Evolutionary conservation across 2,888 invertebrate species (phyloP).

Genomic region (Tipula lateralis): DNA sequence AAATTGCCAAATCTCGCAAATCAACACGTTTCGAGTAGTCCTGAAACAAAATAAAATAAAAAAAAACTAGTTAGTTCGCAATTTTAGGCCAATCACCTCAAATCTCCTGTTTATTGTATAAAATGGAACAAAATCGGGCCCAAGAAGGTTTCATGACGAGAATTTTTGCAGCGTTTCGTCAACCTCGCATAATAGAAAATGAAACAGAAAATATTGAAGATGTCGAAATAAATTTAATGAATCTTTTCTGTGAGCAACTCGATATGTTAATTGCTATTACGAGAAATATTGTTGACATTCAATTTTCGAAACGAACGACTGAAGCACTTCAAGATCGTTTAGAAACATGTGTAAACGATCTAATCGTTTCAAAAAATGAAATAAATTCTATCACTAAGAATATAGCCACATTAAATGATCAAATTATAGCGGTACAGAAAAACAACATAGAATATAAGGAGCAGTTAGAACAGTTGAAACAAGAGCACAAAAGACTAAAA

Average conservation of each 20-base stretch:
- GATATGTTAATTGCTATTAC: slow-evolving; percentile 31
- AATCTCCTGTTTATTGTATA: slow-evolving; percentile 20
- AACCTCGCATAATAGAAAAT: background rate
- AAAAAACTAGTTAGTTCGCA: slow-evolving; percentile 27
- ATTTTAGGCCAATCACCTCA: slow-evolving; percentile 13
- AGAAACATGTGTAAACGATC: slow-evolving; percentile 38
- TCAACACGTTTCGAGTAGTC: slow-evolving; percentile 76
- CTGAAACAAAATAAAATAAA: slow-evolving; percentile 46
- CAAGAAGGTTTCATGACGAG: background rate
- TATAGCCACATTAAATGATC: slow-evolving; percentile 32
- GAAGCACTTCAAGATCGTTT: slow-evolving; percentile 20
- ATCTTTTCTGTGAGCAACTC: slow-evolving; percentile 32
- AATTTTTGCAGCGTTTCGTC: background rate
- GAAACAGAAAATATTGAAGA: slow-evolving; percentile 28
- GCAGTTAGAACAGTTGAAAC: slow-evolving; percentile 31
- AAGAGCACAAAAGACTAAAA: slow-evolving; percentile 29
- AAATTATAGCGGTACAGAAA: slow-evolving; percentile 33
- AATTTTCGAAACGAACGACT: slow-evolving; percentile 30
- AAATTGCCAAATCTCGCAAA: slow-evolving; percentile 77
- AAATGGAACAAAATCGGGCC: slow-evolving; percentile 26
- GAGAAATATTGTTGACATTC: slow-evolving; percentile 30
- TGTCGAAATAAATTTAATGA: background rate
- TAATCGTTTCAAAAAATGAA: slow-evolving; percentile 42
- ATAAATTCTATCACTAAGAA: slow-evolving; percentile 39
- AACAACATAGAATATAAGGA: slow-evolving; percentile 33